Base-by-base conservation (phyloP, 2,113 vertebrate genomes). In the Sorex fumeus region DNA sequence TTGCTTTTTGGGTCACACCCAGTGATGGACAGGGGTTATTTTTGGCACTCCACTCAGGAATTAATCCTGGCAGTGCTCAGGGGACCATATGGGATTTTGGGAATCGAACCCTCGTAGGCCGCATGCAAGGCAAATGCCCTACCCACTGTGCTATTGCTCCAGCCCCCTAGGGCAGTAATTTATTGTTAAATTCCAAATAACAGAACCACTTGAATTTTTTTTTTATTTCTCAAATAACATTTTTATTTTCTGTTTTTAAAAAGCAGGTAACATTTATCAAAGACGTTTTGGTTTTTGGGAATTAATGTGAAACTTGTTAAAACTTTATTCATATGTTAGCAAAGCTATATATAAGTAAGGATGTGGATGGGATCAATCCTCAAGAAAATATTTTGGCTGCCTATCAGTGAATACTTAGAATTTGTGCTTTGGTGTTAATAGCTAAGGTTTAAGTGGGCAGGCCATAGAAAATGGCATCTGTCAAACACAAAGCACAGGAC, bases 171-270 rank as follows among this genome's bases (percentile, higher is more conserved):
- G 47, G n/a, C 15, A 67, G 10, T 80, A 43, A 75, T 28, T 71
- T 79, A 21, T 32, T 13, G 19, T 67, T 13, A n/a, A 30, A 69
- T 75, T 87, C 34, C 43, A 80, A 28, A n/a, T 25, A 57, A 32
- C 12, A 60, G 57, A 66, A 34, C 21, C 84, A 83, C 81, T 60
- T 88, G 86, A 92, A 36, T 53, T 53, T 81, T 45, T n/a, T 47
- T 43, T 13, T 88, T 10, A 60, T 34, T 85, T 75, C 72, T 78
- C 50, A 78, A 82, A 78, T 27, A 25, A 3, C 47, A 23, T 69
- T 16, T 16, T 53, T 19, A 9, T 80, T 90, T 76, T 88, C 21
- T 85, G 7, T 74, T 40, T 40, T 40, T 40, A 80, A 78, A 43
- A 71, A 43, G n/a, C 2, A 28, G 15, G 15, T 27, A 25, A 1